Percentiles rank a stretch among this genome's conserved stretches.
Evolutionary conservation across 1,140 invertebrate genomes (phyloP).

Genomic region (Reticulitermes speratus): DNA sequence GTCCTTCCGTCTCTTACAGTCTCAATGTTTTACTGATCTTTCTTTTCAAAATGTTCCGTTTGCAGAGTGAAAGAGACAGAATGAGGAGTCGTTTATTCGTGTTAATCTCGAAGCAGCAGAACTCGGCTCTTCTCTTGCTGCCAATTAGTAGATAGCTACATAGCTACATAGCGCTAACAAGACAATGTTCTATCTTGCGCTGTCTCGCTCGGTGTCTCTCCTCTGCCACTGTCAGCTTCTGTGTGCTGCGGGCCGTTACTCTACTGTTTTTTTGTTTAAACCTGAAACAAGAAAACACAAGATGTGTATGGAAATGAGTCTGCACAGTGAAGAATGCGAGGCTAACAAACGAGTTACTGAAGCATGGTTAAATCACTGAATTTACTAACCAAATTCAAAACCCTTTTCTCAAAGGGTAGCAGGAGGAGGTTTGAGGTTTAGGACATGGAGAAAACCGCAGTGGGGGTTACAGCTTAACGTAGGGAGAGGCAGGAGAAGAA

Average conservation of each 20-base stretch:
- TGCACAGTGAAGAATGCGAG: not conserved
- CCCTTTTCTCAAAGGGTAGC: not conserved
- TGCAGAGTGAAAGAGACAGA: not conserved
- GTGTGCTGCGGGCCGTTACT: not conserved
- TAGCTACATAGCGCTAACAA: not conserved
- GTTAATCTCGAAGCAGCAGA: not conserved
- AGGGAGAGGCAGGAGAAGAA: not conserved
- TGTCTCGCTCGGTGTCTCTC: not conserved
- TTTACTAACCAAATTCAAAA: not conserved
- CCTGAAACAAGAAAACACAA: not conserved
- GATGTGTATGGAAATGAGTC: not conserved
- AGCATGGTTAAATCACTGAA: not conserved
- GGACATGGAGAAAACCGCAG: not conserved
- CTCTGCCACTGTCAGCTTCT: not conserved
- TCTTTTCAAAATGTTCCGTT: too few relatives aligned
- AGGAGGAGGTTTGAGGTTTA: not conserved
- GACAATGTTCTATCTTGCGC: not conserved
- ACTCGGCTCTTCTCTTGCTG: not conserved
- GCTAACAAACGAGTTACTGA: not conserved
- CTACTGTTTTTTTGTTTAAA: not conserved
- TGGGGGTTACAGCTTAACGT: not conserved
- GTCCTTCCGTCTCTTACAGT: too few relatives aligned
- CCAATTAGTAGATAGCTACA: not conserved
- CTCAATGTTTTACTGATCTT: too few relatives aligned
- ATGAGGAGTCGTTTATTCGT: not conserved